Conservation (phyloP, 2,113 vertebrate genomes). For the Anas platyrhynchos region DNA sequence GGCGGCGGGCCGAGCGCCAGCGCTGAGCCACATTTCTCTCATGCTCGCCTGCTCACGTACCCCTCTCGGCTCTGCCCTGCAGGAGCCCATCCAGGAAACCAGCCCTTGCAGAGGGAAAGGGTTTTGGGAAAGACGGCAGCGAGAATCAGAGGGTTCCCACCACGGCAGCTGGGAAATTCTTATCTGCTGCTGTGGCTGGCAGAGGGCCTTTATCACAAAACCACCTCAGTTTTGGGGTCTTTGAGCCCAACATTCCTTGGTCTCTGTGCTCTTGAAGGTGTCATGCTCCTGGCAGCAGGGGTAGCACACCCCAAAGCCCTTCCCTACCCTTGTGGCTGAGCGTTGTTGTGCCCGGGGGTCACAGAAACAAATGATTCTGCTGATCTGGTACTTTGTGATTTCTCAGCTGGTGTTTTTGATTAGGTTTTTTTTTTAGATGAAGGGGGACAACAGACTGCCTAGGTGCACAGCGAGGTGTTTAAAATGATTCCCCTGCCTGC, state of each 20-base stretch:
- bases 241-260: neutral
- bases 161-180: neutral
- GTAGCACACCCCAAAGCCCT: fast-evolving
- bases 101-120: neutral
- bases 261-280: neutral
- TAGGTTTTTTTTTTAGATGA: neutral
- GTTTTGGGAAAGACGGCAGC: fast-evolving
- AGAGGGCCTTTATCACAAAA: neutral
- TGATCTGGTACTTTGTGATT: neutral
- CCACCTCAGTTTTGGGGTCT: fast-evolving
- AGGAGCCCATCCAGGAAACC: neutral
- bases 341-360: fast-evolving
- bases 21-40: neutral
- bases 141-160: neutral
- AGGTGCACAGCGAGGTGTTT: neutral
- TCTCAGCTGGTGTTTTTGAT: neutral
- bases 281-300: neutral
- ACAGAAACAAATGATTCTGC: neutral
- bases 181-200: neutral
- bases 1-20: neutral
- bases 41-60: neutral
- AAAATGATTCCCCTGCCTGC: neutral
- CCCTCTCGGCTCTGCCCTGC: neutral
- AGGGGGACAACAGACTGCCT: neutral
- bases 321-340: neutral